Percentiles rank a stretch among this genome's conserved stretches.
These are phyloP conservation scores for Crocodylus rhombifer DNA, from an alignment of 2,797 vertebrate genomes.

Conservation along the genomic window DNA sequence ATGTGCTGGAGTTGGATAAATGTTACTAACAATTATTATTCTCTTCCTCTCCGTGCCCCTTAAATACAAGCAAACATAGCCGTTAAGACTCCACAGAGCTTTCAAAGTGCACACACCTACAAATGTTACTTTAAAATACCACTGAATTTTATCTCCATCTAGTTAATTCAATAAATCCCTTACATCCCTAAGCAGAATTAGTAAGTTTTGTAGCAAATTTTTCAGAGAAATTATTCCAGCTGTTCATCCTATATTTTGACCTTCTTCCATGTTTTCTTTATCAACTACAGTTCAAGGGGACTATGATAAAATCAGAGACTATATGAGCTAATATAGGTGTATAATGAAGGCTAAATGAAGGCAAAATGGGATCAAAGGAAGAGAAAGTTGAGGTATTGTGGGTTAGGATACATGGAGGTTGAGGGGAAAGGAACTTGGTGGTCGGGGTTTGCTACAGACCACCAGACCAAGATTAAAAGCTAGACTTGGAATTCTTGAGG, in stretches of 20 bases:
- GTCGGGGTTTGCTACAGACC: too few relatives aligned
- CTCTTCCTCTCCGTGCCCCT: neutral
- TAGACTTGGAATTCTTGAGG: too few relatives aligned
- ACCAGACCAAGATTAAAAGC: too few relatives aligned
- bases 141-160: neutral
- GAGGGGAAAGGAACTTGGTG: too few relatives aligned
- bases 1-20: neutral
- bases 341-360: neutral
- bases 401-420: too few relatives aligned
- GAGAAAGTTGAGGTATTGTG: too few relatives aligned
- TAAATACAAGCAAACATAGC: neutral
- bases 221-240: neutral
- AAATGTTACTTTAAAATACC: slow-evolving; percentile 15
- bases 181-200: neutral
- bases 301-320: neutral
- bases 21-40: neutral
- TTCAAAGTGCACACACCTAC: neutral
- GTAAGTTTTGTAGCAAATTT: neutral
- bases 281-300: neutral
- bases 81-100: neutral
- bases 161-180: slow-evolving; percentile 11
- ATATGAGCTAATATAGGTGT: neutral
- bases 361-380: too few relatives aligned
- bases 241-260: neutral
- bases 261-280: neutral